A percentile compares a stretch with the other conserved stretches of the same genome.
Conservation (phyloP, 1,140 invertebrate species). For the Sinonovacula constricta region DNA sequence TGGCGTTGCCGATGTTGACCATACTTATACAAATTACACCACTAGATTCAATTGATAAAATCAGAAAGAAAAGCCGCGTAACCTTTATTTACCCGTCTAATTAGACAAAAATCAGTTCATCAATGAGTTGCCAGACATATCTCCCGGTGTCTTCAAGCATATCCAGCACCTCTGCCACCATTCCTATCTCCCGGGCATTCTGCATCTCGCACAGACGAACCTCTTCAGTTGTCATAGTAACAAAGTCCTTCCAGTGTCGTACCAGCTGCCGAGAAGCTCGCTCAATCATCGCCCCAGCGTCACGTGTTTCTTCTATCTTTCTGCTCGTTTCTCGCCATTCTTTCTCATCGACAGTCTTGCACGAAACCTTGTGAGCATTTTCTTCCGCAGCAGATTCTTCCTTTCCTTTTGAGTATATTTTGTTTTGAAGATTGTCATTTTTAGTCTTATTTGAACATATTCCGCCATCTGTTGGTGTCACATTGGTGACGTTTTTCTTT, state of each 20-base stretch:
- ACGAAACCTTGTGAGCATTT: background rate
- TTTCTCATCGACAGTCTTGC: background rate
- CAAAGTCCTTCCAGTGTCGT: conserved; percentile 34
- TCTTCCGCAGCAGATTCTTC: background rate
- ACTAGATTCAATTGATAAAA: too few relatives aligned
- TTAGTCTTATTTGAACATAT: background rate
- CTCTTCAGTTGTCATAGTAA: conserved; percentile 23
- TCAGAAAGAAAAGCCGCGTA: too few relatives aligned
- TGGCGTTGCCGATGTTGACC: too few relatives aligned
- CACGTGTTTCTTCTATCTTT: conserved; percentile 8
- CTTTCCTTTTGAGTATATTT: background rate
- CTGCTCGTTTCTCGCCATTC: conserved; percentile 11
- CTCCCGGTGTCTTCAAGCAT: conserved; percentile 45
- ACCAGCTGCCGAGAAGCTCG: conserved; percentile 8
- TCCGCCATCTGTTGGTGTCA: background rate
- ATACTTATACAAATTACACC: too few relatives aligned
- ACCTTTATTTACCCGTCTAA: too few relatives aligned
- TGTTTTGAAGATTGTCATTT: background rate
- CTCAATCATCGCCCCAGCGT: conserved; percentile 13
- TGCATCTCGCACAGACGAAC: conserved; percentile 18
- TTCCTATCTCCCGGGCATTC: conserved; percentile 16
- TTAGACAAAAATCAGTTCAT: conserved; percentile 44
- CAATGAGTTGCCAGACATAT: conserved; percentile 49
- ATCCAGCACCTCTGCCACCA: conserved; percentile 36
- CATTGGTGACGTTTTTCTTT: background rate